Percentiles rank a stretch among this genome's conserved stretches.
Evolutionary conservation across 1,140 invertebrate genomes (phyloP).

Genomic region (Andrena cerasifolii): DNA sequence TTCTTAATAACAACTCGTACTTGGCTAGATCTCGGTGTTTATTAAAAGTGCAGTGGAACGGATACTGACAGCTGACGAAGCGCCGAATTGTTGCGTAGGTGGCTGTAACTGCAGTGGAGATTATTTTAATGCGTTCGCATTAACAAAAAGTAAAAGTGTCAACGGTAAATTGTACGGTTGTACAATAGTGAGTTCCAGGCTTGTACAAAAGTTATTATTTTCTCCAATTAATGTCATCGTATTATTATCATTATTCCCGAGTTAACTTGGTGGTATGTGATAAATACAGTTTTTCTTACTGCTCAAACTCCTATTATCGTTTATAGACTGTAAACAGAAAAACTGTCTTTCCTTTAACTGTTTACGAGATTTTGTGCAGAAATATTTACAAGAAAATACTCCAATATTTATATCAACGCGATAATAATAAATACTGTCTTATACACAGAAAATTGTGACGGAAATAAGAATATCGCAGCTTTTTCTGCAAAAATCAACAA

Average conservation of each 20-base stretch:
- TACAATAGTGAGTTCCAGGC: constrained; percentile 17
- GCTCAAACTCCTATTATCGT: background rate
- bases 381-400: background rate
- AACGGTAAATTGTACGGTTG: background rate
- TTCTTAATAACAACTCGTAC: background rate
- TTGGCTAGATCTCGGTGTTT: constrained; percentile 21
- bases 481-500: too few relatives aligned
- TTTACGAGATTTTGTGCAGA: background rate
- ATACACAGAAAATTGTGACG: too few relatives aligned
- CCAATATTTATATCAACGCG: background rate
- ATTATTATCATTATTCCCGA: constrained; percentile 19
- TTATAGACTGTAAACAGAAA: background rate
- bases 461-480: too few relatives aligned
- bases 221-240: background rate
- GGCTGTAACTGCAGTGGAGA: constrained; percentile 4
- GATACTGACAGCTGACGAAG: constrained; percentile 37
- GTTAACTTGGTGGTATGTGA: constrained; percentile 22
- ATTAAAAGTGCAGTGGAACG: constrained; percentile 18
- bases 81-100: constrained; percentile 34
- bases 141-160: constrained; percentile 14
- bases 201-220: background rate
- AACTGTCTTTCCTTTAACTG: background rate
- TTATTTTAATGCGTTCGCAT: constrained; percentile 5
- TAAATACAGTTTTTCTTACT: constrained; percentile 4
- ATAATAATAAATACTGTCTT: too few relatives aligned